These are phyloP conservation scores for Tangara arthus DNA, from an alignment of 2,797 vertebrate species.

Conservation along the genomic window DNA sequence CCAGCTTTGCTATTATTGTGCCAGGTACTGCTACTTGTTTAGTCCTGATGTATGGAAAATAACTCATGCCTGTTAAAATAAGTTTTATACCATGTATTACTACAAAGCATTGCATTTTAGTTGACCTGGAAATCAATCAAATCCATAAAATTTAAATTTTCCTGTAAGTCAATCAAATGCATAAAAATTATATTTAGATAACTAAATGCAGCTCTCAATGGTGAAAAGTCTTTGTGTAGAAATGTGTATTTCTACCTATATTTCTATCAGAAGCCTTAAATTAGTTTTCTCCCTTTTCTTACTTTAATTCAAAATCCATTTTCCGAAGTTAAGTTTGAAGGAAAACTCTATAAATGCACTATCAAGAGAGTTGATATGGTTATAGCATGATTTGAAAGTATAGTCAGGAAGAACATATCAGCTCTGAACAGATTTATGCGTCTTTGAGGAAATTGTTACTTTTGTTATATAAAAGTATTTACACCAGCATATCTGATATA, in stretches of 20 bases:
- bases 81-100: not conserved
- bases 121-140: not conserved
- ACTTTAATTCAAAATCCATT: not conserved
- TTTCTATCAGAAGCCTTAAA: not conserved
- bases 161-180: not conserved
- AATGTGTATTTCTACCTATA: not conserved
- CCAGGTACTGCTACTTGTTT: not conserved
- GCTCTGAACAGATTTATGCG: not conserved
- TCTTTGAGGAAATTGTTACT: not conserved
- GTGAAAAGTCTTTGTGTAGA: not conserved
- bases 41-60: not conserved
- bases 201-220: not conserved
- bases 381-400: not conserved
- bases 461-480: not conserved
- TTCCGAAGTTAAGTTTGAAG: not conserved
- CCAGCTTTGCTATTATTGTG: not conserved
- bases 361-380: not conserved
- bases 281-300: not conserved
- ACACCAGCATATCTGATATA: constrained; percentile 13
- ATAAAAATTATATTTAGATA: not conserved
- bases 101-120: not conserved
- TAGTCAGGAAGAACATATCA: not conserved
- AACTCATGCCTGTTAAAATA: not conserved
- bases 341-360: not conserved
- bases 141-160: not conserved